Base-by-base conservation (phyloP, 2,113 vertebrate genomes). In the Platysteira castanea region DNA sequence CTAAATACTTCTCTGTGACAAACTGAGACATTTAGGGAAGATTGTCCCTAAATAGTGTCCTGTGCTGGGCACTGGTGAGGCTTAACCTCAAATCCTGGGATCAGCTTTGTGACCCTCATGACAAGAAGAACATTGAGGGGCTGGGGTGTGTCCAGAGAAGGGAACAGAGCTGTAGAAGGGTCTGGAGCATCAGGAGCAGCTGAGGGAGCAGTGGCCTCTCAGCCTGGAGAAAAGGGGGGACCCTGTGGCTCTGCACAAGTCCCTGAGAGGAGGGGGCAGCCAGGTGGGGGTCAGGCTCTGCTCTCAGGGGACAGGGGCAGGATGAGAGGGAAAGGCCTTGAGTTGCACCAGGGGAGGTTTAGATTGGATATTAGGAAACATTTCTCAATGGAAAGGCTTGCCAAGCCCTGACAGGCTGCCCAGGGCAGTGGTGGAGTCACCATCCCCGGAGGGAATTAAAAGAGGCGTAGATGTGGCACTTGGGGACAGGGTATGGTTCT, bases 251-350 rank as follows among this genome's bases (percentile, higher is more conserved):
- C 30, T 27, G 16, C 57, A 13, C 11, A 53, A 15, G 9, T 39
- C 7, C 31, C 28, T 65, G 67, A 65, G 11, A 73, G 12, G 44
- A 65, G 21, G 16, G 1, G 41, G 13, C 30, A 42, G 10, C 1
- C 1, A 7, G 42, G 23, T 26, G 13, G 3, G 10, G 1, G 2
- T 19, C 0, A 0, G 10, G 23, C 44, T 70, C 31, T 56, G n/a
- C 26, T 71, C 37, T 11, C 35, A 26, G 13, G 14, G 26, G n/a
- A 39, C 15, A 30, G 19, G 18, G 10, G 27, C 11, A 75, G 42
- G 31, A 57, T 1, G 8, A 24, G 15, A 84, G 17, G 12, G 27
- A 35, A 33, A 2, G 0, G 18, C 33, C 53, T 60, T 17, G 28
- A 26, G 28, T 12, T 82, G 23, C 3, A 7, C 23, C 28, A 52